Evolutionary conservation across 2,888 invertebrate genomes (phyloP).

Genomic region (Proisotoma minuta): DNA sequence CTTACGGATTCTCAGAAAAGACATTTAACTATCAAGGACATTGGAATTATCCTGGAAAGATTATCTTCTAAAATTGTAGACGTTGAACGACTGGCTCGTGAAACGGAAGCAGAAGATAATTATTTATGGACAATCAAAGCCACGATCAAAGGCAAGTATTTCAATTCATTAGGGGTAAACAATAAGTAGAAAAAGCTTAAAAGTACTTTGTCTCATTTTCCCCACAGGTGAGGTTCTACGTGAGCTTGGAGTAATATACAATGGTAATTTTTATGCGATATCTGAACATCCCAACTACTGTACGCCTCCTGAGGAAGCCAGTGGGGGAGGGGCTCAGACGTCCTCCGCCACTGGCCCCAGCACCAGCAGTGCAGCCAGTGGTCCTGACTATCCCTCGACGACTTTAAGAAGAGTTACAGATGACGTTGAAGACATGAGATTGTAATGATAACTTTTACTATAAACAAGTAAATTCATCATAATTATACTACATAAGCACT

Average conservation of each 20-base stretch:
- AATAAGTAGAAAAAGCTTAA: no score
- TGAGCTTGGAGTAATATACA: conserved; percentile 88
- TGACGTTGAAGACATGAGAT: conserved; percentile 46
- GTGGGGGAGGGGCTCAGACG: conserved; percentile 19
- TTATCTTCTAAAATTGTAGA: conserved; percentile 89
- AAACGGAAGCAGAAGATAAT: conserved; percentile 76
- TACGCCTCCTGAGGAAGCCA: not conserved
- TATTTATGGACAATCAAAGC: conserved; percentile 97
- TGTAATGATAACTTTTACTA: conserved; percentile 37
- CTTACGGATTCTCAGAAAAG: conserved; percentile 90
- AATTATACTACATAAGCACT: not conserved
- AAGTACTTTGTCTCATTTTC: no score
- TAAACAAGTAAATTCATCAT: not conserved
- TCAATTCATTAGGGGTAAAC: no score
- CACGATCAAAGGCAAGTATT: no score
- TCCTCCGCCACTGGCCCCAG: conserved; percentile 26
- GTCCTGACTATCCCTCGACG: conserved; percentile 11
- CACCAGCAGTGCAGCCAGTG: conserved; percentile 24
- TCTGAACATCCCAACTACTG: conserved; percentile 91
- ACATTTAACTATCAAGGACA: conserved; percentile 80
- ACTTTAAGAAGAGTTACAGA: conserved; percentile 12
- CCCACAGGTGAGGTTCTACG: conserved; percentile 83
- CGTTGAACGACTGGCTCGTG: conserved; percentile 81
- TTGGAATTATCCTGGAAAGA: conserved; percentile 87
- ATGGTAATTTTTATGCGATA: conserved; percentile 90